Evolutionary conservation across 2,797 vertebrate genomes (phyloP), one percentile per base, ranked within the genome.

Genomic region (Cyclura pinguis): DNA sequence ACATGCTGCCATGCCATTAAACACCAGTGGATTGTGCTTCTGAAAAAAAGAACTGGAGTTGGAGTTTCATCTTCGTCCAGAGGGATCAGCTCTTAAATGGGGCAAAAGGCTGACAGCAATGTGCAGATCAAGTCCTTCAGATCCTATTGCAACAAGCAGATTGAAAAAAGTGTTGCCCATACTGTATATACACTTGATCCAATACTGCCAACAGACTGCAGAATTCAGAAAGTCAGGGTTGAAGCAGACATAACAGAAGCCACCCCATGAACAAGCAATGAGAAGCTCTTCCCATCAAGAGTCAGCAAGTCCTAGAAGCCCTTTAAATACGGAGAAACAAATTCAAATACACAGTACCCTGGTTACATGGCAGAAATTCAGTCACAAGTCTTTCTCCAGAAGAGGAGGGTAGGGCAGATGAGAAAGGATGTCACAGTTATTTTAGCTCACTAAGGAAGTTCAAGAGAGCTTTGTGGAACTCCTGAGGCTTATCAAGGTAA

Each of bases 401-500:
- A 78, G 73, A 76, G 20, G 57, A 38, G 64, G 76, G 72, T 27
- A 85, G 62, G 77, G 82, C 47, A 62, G 35, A 7, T 29, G 35
- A 78, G 59, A 47, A 10, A 57, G 62, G 59, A 38, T 10, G 50
- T 6, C 0, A 8, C 0, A 42, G 12, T 95, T 90, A 95, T 59
- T 95, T 83, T 52, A 98, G 95, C 92, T 97, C 98, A 93, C 62
- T 95, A 77, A 99, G 98, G 94, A 99, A 99, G 93, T 97, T 96
- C 13, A 99, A 97, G 89, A 99, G 95, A 55, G 96, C 98, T 35
- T 95, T 96, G 93, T 99, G 99, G 95, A 99, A 99, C 88, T 98
- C 98, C 52, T 96, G 94, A 0, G 99, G 98, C 94, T 98, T 98
- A 96, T 99, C 98, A 97, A 99, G 97, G 97, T 99, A 99, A 96